Percentiles rank a stretch among this genome's conserved stretches.
phyloP scores from a whole-genome alignment of 2,113 vertebrate genomes.

The Notothenia coriiceps region DNA sequence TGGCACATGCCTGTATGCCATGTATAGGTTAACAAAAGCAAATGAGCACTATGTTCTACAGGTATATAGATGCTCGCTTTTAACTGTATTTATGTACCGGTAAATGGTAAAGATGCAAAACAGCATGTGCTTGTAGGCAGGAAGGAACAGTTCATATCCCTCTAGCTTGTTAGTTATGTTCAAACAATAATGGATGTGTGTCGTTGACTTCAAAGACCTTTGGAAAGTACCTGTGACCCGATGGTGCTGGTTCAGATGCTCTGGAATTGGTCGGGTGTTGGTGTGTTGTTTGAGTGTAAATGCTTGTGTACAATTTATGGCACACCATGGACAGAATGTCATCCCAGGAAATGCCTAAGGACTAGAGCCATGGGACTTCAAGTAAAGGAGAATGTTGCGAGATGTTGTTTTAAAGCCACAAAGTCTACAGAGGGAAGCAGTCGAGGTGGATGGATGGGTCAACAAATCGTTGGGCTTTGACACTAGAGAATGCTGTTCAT shows the following conservation, averaged over 20 bases:
- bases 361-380: conserved; percentile 5
- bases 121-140: not conserved
- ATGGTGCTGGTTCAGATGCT: not conserved
- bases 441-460: conserved; percentile 10
- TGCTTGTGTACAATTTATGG: conserved; percentile 16
- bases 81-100: not conserved
- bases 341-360: not conserved
- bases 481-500: not conserved
- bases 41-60: not conserved
- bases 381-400: conserved; percentile 4
- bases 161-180: not conserved
- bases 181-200: not conserved
- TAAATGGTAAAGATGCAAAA: not conserved
- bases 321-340: not conserved
- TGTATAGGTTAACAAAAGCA: not conserved
- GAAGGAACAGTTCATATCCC: not conserved
- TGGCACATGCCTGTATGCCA: not conserved
- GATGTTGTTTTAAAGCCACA: conserved; percentile 29
- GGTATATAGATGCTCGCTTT: not conserved
- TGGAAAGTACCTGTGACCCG: conserved; percentile 4
- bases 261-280: not conserved
- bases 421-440: conserved; percentile 3
- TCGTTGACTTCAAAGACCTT: not conserved
- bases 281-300: not conserved
- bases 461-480: not conserved